Base-by-base conservation (phyloP, 2,797 vertebrate species). In the Muscicapa comitata region DNA sequence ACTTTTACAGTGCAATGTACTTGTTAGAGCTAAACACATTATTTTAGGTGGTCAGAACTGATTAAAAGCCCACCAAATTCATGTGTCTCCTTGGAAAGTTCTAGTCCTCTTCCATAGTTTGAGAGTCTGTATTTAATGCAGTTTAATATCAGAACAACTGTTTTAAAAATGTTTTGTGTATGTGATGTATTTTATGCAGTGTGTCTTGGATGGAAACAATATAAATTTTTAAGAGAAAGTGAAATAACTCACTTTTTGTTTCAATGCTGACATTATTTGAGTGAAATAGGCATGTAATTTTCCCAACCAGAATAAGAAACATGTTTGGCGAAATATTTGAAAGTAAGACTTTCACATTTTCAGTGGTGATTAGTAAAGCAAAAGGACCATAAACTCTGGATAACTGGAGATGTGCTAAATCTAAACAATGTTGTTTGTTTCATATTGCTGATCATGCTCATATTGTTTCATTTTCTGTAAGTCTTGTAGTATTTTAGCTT, bases 381-480 rank as follows among this genome's bases (percentile, higher is more conserved):
- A 54, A 68, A 63, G 26, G 14, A 16, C 28, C 42, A 5, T 19
- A 35, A 90, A 29, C 26, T 67, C 17, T 74, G 10, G 43, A 0
- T 59, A 43, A 43, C n/a, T 15, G 45, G 31, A 80, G 28, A 48
- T 73, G 21, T 58, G 9, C 18, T 15, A 50, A 25, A 12, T 68
- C 62, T 81, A 58, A 48, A 23, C 25, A 31, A 66, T 25, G 28
- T 17, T 55, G 23, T 1, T 87, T 61, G 13, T 61, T 83, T 43
- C 12, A 13, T 24, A 29, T 24, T 29, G 10, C 15, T 58, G 11
- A 4, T 59, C 1, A 0, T 73, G 17, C 15, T 78, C 11, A 1
- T 70, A 10, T 21, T 40, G 43, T 86, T 94, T 48, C 9, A 26
- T n/a, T 73, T 78, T 70, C 80, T 57, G 2, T 18, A 59, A 83